Base-by-base conservation (phyloP, 2,888 invertebrate species). In the Rutpela maculata region DNA sequence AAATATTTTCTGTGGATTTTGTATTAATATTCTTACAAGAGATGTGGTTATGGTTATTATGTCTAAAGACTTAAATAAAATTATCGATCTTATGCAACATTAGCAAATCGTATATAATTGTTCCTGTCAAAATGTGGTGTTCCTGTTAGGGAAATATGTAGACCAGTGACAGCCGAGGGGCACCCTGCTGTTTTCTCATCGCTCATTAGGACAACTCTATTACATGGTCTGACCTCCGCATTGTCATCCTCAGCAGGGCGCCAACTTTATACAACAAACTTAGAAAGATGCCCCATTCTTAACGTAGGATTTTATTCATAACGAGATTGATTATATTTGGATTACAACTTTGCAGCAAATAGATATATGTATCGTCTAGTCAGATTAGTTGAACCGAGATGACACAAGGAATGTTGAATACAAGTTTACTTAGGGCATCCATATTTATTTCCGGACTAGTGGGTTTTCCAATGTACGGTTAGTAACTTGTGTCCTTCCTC, bases 171-270 rank as follows among this genome's bases (percentile, higher is more conserved):
- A 85, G 84, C 79, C 75, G 78, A 56, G 80, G 74, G 76, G 80
- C 86, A 83, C 81, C 86, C 84, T 75, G 81, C 77, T 35, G 85
- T 69, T 80, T 76, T 74, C 81, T 82, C 85, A 86, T 87, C 86
- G 85, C 84, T 87, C 86, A 87, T 87, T 87, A 87, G 87, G 83
- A 86, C 86, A 86, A 86, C 87, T 87, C 87, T 85, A 86, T 87
- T 87, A 87, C 86, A 85, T 81, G 85, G 80, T 80, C 81, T 85
- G 85, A 86, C 85, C 85, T 84, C 82, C 79, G 81, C 85, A 85
- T 86, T 85, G 86, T 86, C 83, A 81, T 82, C 65, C 84, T 57
- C 87, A 55, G 83, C 84, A 82, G 86, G 87, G 79, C 73, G 77
- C 78, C 79, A 50, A 50, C 66, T 77, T 80, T 76, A 78, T 78